Evolutionary conservation across 2,797 vertebrate genomes (phyloP).

Genomic region (Gallinago solitaria): DNA sequence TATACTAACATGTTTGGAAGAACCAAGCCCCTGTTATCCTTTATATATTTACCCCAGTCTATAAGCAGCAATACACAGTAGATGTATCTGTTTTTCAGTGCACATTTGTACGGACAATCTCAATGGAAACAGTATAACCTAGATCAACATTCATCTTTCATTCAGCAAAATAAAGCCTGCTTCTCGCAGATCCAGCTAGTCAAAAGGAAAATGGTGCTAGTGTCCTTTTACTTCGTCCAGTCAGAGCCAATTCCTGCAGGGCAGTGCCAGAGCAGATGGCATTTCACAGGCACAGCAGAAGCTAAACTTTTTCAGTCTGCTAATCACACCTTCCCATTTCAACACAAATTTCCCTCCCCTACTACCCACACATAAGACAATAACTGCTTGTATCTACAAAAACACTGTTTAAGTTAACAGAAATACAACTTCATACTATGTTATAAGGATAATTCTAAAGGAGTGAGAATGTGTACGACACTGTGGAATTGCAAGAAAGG

Average conservation of each 20-base stretch:
- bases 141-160: not conserved
- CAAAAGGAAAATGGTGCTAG: not conserved
- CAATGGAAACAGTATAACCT: not conserved
- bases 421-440: not conserved
- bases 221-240: not conserved
- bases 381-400: not conserved
- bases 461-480: not conserved
- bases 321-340: not conserved
- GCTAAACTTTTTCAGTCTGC: not conserved
- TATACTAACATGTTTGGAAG: not conserved
- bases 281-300: conserved; percentile 34
- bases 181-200: not conserved
- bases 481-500: not conserved
- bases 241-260: not conserved
- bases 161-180: not conserved
- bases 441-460: not conserved
- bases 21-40: not conserved
- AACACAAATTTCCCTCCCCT: not conserved
- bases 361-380: not conserved
- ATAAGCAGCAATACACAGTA: not conserved
- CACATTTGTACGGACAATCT: not conserved
- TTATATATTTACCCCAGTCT: not conserved
- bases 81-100: not conserved
- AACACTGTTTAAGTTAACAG: not conserved
- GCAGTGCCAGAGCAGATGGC: conserved; percentile 8